Evolutionary conservation across 2,113 vertebrate genomes (phyloP), one percentile per base, ranked within the genome.

Genomic region (Heterochromis multidens): DNA sequence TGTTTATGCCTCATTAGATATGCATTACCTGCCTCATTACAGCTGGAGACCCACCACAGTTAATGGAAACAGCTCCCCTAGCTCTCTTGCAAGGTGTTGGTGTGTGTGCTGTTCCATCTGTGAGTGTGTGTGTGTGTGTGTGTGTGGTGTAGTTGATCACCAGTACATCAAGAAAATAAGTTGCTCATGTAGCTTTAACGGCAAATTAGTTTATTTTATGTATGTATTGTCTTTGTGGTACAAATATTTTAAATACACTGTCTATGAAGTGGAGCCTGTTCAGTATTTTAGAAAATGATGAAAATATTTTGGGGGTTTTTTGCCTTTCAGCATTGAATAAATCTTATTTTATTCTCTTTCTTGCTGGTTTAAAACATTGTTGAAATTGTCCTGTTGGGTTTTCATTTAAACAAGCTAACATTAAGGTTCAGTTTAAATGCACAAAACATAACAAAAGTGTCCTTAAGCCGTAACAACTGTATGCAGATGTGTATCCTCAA

Each of bases 21-120:
- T 95, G 93, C 93, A 96, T 95, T 96, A 95, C 93, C 93, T 95
- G 93, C 90, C 94, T 95, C 95, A 95, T 95, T 95, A 95, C 90
- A 90, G 90, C 91, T 88, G 88, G 79, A 93, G 91, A 86, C 92
- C 89, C 92, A 91, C 89, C 83, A 91, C 88, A 80, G 89, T 86
- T 93, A 92, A 95, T 94, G 82, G 85, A 88, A 92, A 85, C 89
- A 80, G 79, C 89, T 89, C 88, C 91, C 91, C 33, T 88, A 81
- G 90, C 82, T 88, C 87, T 87, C 35, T 88, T 83, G 88, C 85
- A 91, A 93, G 91, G 90, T 93, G 85, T 89, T 76, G 62, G 79
- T 87, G 87, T 88, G 72, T 54, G 43, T 52, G 67, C 0, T 11
- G 5, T 54, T 54, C 17, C 86, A 56, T 63, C 76, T 85, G 87